These are phyloP conservation scores for Pheosia tremula DNA, from an alignment of 2,888 invertebrate genomes.

Conservation along the genomic window DNA sequence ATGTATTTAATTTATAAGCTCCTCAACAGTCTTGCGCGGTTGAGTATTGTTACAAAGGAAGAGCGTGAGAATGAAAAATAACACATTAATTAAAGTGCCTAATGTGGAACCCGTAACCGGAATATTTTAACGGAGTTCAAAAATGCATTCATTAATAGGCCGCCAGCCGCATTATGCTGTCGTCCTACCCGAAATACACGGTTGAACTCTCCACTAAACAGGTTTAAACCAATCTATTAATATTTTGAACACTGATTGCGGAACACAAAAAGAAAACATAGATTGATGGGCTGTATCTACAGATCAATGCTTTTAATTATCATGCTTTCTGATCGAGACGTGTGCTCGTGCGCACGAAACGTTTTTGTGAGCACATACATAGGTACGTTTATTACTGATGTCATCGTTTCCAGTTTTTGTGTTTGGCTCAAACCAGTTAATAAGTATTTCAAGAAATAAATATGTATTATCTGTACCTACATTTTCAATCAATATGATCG, in stretches of 20 bases:
- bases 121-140: constrained; percentile 31
- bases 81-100: constrained; percentile 16
- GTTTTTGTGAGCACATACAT: not conserved
- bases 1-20: constrained; percentile 14
- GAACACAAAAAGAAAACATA: not conserved
- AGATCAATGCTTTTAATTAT: not conserved
- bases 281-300: not conserved
- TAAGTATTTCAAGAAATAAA: not conserved
- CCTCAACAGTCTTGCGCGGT: constrained; percentile 8
- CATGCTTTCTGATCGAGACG: not conserved
- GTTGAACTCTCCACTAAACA: not conserved
- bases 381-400: not conserved
- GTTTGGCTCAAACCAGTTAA: not conserved
- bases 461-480: not conserved
- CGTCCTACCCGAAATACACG: constrained; percentile 8
- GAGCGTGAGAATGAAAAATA: constrained; percentile 23
- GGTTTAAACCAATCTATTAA: not conserved
- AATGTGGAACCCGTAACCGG: constrained; percentile 27
- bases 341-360: not conserved
- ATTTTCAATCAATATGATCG: not conserved
- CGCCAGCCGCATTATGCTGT: constrained; percentile 24
- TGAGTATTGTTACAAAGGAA: constrained; percentile 5
- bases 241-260: not conserved
- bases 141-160: constrained; percentile 30
- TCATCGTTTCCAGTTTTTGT: constrained; percentile 2